These are phyloP conservation scores for Cichladusa arquata DNA, from an alignment of 2,113 vertebrate genomes.

Conservation along the genomic window DNA sequence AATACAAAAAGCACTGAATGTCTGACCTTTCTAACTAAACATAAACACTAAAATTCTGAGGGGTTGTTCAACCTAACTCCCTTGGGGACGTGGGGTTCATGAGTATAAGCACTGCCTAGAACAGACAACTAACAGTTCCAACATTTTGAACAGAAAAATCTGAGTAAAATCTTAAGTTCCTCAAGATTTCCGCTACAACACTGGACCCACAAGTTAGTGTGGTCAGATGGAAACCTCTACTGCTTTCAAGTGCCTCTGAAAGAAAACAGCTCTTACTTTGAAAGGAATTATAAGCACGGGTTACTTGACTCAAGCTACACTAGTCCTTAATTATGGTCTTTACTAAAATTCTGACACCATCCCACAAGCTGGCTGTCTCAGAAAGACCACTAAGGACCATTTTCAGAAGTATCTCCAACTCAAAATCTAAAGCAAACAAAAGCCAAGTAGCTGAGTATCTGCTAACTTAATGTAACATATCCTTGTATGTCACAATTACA, in stretches of 20 bases:
- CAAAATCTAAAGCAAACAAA: background rate
- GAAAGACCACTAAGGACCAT: background rate
- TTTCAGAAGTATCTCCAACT: background rate
- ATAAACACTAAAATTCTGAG: background rate
- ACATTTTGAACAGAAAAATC: background rate
- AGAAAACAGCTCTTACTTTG: background rate
- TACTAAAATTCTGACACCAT: background rate
- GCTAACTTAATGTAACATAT: background rate
- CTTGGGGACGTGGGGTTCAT: background rate
- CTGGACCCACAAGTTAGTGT: background rate
- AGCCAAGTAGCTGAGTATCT: background rate
- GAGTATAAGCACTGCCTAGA: background rate
- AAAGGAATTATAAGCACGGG: background rate
- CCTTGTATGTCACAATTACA: background rate
- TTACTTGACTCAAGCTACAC: background rate
- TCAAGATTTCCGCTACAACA: background rate
- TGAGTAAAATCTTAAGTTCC: background rate
- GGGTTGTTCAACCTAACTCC: background rate
- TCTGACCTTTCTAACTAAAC: background rate
- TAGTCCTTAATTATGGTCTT: background rate
- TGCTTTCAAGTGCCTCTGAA: background rate
- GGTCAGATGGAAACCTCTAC: background rate
- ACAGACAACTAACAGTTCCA: background rate
- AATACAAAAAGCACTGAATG: background rate
- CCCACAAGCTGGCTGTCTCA: background rate